Conservation (phyloP, 2,888 invertebrate genomes). For the Callyntrura guangdongensis region DNA sequence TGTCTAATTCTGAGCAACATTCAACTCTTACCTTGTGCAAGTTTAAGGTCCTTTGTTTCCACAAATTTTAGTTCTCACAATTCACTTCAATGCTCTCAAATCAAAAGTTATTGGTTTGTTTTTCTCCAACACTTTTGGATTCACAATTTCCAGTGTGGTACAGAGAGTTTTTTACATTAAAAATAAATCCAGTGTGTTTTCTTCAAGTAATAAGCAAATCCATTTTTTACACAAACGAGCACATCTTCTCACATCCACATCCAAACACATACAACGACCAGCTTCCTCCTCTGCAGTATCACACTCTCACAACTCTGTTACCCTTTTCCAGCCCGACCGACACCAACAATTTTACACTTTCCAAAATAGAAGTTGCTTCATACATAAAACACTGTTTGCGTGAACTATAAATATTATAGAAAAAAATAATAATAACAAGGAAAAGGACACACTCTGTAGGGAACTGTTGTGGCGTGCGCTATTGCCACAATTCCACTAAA, state of each 20-base stretch:
- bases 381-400: neutral
- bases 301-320: neutral
- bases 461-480: neutral
- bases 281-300: neutral
- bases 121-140: neutral
- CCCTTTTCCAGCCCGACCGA: neutral
- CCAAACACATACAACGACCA: constrained; percentile 24
- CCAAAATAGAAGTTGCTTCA: neutral
- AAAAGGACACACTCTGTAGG: neutral
- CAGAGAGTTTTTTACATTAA: constrained; percentile 3
- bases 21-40: neutral
- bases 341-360: constrained; percentile 7
- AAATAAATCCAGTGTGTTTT: neutral
- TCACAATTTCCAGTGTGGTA: neutral
- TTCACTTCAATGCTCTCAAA: neutral
- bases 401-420: neutral
- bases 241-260: constrained; percentile 6
- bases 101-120: neutral
- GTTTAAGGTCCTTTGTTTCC: neutral
- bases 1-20: no score
- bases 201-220: neutral
- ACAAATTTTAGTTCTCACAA: neutral
- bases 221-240: neutral
- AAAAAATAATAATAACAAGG: neutral
- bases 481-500: neutral